Evolutionary conservation across 2,113 vertebrate species (phyloP).

Genomic region (Malurus elegans): DNA sequence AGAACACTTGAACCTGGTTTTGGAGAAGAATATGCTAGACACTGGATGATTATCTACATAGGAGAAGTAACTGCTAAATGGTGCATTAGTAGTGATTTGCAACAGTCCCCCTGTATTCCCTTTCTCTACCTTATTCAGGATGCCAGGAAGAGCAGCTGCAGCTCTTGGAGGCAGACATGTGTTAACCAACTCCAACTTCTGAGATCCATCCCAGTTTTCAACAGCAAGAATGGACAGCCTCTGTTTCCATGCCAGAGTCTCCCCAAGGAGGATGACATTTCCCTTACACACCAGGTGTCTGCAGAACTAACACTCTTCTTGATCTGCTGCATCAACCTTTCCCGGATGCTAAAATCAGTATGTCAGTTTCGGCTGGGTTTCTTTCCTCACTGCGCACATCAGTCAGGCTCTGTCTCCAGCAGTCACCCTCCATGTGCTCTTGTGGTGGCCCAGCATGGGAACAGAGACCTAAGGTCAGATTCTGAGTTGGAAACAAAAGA

Average conservation of each 20-base stretch:
- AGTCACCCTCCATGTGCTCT: not conserved
- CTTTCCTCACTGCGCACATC: not conserved
- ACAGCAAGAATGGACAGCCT: not conserved
- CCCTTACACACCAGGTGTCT: not conserved
- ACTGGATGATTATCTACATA: not conserved
- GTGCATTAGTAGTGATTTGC: not conserved
- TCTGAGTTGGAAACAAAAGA: not conserved
- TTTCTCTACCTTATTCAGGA: not conserved
- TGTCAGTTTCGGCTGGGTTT: fast-evolving
- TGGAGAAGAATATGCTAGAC: not conserved
- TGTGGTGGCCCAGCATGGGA: not conserved
- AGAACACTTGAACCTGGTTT: not conserved
- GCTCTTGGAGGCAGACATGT: not conserved
- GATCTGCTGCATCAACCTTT: not conserved
- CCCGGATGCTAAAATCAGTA: not conserved
- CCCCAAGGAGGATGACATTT: not conserved
- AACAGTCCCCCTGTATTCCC: not conserved
- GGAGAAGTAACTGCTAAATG: not conserved
- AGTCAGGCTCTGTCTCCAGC: not conserved
- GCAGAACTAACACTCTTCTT: not conserved
- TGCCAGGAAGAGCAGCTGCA: not conserved
- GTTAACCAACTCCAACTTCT: not conserved
- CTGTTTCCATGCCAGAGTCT: not conserved
- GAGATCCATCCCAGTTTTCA: not conserved
- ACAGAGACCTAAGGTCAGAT: not conserved